Base-by-base conservation (phyloP, 2,888 invertebrate species). In the Pyrrhosoma nymphula region DNA sequence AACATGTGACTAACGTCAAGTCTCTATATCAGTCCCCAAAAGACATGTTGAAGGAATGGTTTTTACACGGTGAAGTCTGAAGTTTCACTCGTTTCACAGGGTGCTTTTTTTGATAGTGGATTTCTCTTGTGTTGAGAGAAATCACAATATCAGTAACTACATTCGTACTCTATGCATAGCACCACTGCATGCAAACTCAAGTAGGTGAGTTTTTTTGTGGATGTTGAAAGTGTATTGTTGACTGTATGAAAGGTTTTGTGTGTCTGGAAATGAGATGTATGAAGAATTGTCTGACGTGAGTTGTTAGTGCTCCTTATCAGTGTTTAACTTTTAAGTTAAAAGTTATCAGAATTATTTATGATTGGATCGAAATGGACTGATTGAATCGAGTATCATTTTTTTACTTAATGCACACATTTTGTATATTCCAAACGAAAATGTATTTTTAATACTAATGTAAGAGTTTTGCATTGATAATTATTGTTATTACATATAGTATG, bases 401-500 rank as follows among this genome's bases (percentile, higher is more conserved):
- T 93, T 93, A 93, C 93, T 93, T 69, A 69, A 91, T 93, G 93
- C 93, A 93, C 93, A 93, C 75, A 75, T 89, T 93, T 93, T 93
- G 93, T 93, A 93, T 93, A 75, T 93, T 69, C 35, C 69, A 55
- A 93, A 75, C 93, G 82, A 93, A 93, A 93, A 93, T 93, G 93
- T 93, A 93, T 93, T 93, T 93, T 93, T 93, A 93, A 93, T 93
- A 93, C 93, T 93, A 75, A 93, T 75, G 93, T 69, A 93, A 93
- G 69, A 69, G 69, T 93, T 93, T 93, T 93, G 93, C 93, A 93
- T 93, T 93, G 69, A 93, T 93, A 75, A 93, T 93, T 93, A 93
- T 47, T 93, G 93, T 93, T 93, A 93, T 69, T 93, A 39, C 8
- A 47, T 69, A 69, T 93, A 69, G 93, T 75, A 89, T 56, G 56